Evolutionary conservation across 2,797 vertebrate species (phyloP), one percentile per base, ranked within the genome.

Genomic region (Tapirus indicus): DNA sequence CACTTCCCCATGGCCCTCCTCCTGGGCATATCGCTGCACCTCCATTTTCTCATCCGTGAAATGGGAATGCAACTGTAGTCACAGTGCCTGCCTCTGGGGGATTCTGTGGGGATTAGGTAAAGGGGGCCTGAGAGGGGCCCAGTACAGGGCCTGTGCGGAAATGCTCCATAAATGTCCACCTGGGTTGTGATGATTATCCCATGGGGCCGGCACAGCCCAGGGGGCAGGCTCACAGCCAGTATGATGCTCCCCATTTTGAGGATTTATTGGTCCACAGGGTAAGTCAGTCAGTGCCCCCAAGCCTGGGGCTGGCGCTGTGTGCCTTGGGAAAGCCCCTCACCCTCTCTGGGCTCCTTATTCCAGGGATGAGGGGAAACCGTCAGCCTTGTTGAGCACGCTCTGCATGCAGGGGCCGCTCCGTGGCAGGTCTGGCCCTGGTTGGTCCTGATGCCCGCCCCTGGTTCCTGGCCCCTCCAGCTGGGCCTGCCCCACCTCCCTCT

Each of bases 341-440:
- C 64, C 44, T 77, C 78, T 95, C 38, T 1, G 94, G 54, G 74
- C 20, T 21, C 21, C 90, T 84, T 62, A 0, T 44, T 35, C 13
- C 1, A 82, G 71, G 78, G 38, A 9, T 1, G 17, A 32, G 44
- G 0, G 44, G 80, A 32, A 2, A 4, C 2, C 5, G 0, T 1
- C 21, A 21, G 5, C 47, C 6, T 69, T 17, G 17, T 14, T 7
- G 77, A 27, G 52, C 6, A 3, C 0, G 2, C 66, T 35, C 49
- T 29, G 68, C 20, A 17, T 68, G 54, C 11, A 1, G 29, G 23
- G 44, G 38, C 10, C 0, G 4, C 2, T 12, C 75, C 41, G 0
- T 2, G 41, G 12, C 6, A 3, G 64, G 10, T n/a, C 62, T 58
- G 79, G 52, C 56, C 74, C 38, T 7, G 13, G 11, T 2, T 25